Percentiles rank a stretch among this genome's conserved stretches.
These are phyloP conservation scores for Manduca sexta DNA, from an alignment of 1,140 invertebrate genomes.

Conservation along the genomic window DNA sequence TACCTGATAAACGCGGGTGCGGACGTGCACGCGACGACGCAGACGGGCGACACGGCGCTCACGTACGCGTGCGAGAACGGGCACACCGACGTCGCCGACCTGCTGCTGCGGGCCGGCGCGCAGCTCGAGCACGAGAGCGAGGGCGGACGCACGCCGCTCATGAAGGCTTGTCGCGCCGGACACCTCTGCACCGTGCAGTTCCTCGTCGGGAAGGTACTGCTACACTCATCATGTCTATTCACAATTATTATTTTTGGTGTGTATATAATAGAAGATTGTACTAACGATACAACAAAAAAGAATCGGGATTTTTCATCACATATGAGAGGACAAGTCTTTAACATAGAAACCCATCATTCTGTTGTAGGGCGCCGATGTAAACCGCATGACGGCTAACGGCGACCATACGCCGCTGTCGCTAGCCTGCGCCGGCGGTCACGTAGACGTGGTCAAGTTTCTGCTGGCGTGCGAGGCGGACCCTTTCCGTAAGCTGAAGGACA, in stretches of 20 bases:
- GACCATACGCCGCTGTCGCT: slow-evolving; percentile 98
- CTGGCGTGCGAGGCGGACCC: slow-evolving; percentile 94
- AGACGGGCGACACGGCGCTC: slow-evolving; percentile 96
- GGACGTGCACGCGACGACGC: slow-evolving; percentile 95
- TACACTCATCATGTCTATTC: too few relatives aligned
- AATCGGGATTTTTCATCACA: too few relatives aligned
- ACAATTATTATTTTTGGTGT: background rate
- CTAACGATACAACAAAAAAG: too few relatives aligned
- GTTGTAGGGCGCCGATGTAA: slow-evolving; percentile 89
- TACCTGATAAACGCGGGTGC: slow-evolving; percentile 89
- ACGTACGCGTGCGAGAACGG: slow-evolving; percentile 98
- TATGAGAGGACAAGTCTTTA: too few relatives aligned
- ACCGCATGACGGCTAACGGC: slow-evolving; percentile 96
- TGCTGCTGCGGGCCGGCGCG: slow-evolving; percentile 91
- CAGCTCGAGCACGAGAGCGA: slow-evolving; percentile 96
- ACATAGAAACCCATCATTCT: background rate
- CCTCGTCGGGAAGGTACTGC: slow-evolving; percentile 84
- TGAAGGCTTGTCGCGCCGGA: slow-evolving; percentile 99
- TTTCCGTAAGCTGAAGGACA: slow-evolving; percentile 97
- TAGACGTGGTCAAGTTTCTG: slow-evolving; percentile 92
- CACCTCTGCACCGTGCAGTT: slow-evolving; percentile 98
- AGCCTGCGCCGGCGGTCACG: slow-evolving; percentile 96
- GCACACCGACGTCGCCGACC: slow-evolving; percentile 93
- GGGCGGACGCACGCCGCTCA: slow-evolving; percentile 95
- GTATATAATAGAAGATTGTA: too few relatives aligned